A percentile compares a stretch with the other conserved stretches of the same genome.
Conservation (phyloP, 1,140 invertebrate species). For the Lordiphosa collinella region DNA sequence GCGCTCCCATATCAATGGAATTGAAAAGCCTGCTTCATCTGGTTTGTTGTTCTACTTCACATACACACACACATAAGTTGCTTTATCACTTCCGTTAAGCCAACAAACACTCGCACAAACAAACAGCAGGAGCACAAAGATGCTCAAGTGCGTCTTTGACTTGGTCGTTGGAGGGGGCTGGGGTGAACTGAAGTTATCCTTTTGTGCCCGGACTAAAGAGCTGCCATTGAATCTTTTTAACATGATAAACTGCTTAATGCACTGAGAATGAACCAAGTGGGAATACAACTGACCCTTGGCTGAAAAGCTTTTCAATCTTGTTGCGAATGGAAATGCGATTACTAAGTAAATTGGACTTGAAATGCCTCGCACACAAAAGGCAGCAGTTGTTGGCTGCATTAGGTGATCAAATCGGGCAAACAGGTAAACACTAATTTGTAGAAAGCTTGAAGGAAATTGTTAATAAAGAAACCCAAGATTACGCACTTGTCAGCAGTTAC, state of each 20-base stretch:
- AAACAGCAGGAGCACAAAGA: neutral
- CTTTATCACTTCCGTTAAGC: neutral
- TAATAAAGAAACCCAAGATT: too few relatives aligned
- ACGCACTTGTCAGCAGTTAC: too few relatives aligned
- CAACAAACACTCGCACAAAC: neutral
- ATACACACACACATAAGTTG: too few relatives aligned
- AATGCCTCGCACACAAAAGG: constrained; percentile 22
- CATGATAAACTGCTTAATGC: constrained; percentile 71
- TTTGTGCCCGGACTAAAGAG: constrained; percentile 32
- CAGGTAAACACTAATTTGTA: too few relatives aligned
- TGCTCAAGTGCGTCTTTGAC: neutral
- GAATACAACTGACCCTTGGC: constrained; percentile 32
- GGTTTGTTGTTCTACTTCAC: too few relatives aligned
- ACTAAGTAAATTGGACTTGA: constrained; percentile 65
- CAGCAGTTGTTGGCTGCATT: neutral
- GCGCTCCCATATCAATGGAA: too few relatives aligned
- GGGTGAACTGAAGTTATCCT: constrained; percentile 31
- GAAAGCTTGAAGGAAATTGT: too few relatives aligned
- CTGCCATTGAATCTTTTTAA: constrained; percentile 65
- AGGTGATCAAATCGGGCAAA: too few relatives aligned
- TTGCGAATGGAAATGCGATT: constrained; percentile 19
- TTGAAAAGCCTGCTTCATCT: too few relatives aligned
- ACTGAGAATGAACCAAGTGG: constrained; percentile 30
- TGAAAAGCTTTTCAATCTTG: constrained; percentile 1
- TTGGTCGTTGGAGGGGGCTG: neutral